Evolutionary conservation across 1,140 invertebrate species (phyloP), one percentile per base, ranked within the genome.

Genomic region (Papilio machaon): DNA sequence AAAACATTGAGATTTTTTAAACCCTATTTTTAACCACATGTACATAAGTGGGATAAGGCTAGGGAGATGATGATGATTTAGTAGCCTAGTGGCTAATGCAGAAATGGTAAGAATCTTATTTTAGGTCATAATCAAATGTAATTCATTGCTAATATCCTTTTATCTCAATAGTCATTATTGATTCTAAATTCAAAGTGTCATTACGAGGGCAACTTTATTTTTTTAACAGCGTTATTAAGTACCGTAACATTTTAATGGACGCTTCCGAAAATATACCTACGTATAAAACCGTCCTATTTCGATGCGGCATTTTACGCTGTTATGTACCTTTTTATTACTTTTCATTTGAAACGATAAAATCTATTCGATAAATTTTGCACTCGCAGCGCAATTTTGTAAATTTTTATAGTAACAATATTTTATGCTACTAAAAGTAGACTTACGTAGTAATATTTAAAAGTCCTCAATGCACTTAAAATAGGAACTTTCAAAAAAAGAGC

Each of bases 341-440:
- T 19, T 74, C 73, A 74, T 47, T 74, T 74, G 73, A 47, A 47
- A 19, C 46, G 46, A 49, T 75, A 74, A 23, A 74, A 47, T 49
- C 4, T 75, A 70, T 70, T 35, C 64, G 64, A 35, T 70, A 70
- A 70, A 70, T 70, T 70, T 70, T 70, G 38, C 15, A 35, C 13
- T 70, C 6, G n/a, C 5, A 64, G 60, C 10, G 19, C 19, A 30
- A 11, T 64, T 30, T 60, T 30, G 2, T 64, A 64, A 19, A 17
- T 54, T 23, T 64, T 11, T 30, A 64, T 11, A 11, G 19, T 64
- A 11, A 64, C 19, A 60, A 64, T 11, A 10, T 8, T 64, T 19
- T 17, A 17, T 52, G 10, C 3, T 15, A 52, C 15, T 15, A 52
- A 52, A 52, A 52, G 5, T 13, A 11, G 13, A 13, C 4, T 13